Conservation (phyloP, 1,140 invertebrate genomes). For the Diorhabda carinulata region DNA sequence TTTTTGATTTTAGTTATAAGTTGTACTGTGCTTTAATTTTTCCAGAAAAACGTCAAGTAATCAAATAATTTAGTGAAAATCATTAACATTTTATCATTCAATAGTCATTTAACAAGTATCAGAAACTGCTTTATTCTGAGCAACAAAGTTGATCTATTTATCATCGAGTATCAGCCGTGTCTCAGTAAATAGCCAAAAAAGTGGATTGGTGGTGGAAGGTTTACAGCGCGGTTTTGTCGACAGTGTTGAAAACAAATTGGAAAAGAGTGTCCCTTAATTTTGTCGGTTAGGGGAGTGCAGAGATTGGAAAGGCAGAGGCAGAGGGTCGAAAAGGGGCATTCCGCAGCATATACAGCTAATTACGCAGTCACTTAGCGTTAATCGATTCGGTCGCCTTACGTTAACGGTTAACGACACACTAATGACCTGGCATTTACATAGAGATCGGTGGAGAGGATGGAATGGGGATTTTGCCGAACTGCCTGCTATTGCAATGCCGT, state of each 20-base stretch:
- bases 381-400: constrained; percentile 49
- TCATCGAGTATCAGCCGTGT: not conserved
- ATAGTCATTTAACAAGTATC: no score
- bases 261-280: constrained; percentile 32
- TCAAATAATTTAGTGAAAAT: no score
- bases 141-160: not conserved
- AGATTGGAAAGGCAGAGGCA: constrained; percentile 14
- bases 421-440: constrained; percentile 49
- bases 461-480: constrained; percentile 4
- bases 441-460: constrained; percentile 20
- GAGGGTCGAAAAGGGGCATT: constrained; percentile 23
- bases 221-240: constrained; percentile 19
- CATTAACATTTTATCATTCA: no score
- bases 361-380: constrained; percentile 51
- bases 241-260: constrained; percentile 22
- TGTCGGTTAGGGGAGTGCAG: constrained; percentile 20
- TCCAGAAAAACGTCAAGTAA: no score
- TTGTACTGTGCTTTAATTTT: no score
- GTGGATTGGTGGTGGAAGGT: not conserved
- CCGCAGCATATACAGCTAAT: constrained; percentile 46
- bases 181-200: not conserved
- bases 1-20: no score
- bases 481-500: constrained; percentile 24
- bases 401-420: constrained; percentile 49
- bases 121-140: no score